A percentile compares a stretch with the other conserved stretches of the same genome.
Conservation (phyloP, 2,113 vertebrate species). For the chimpanzee (Pan troglodytes) region DNA sequence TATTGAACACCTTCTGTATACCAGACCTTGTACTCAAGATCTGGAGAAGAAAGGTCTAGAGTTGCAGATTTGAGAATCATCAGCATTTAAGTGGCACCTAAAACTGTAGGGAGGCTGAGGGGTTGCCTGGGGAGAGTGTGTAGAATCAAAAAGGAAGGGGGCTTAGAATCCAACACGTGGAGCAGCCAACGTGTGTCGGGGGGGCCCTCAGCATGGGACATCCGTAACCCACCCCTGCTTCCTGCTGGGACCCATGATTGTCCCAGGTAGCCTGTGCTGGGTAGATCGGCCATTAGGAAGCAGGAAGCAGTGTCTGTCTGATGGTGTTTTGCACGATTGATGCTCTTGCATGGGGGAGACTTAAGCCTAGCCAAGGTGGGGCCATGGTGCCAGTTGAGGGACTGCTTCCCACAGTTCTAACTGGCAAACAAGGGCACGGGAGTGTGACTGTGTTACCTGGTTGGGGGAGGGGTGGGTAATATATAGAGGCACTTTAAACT, state of each 20-base stretch:
- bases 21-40: neutral
- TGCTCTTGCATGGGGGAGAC: neutral
- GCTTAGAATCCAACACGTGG: neutral
- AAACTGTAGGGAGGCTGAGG: neutral
- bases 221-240: neutral
- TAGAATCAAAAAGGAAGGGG: neutral
- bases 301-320: neutral
- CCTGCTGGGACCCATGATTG: too few species aligned
- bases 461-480: accelerated
- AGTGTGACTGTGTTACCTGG: neutral
- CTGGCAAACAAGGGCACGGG: neutral
- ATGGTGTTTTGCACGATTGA: neutral
- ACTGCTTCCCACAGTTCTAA: neutral
- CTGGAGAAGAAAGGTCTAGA: neutral
- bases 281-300: neutral
- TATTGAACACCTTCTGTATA: neutral
- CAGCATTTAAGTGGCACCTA: neutral
- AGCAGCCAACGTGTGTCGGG: neutral
- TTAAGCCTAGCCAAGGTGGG: neutral
- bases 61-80: neutral
- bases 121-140: neutral
- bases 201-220: neutral
- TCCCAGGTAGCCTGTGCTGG: neutral
- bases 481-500: neutral
- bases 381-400: neutral